Evolutionary conservation across 2,888 invertebrate genomes (phyloP).

Genomic region (Hemithea aestivaria): DNA sequence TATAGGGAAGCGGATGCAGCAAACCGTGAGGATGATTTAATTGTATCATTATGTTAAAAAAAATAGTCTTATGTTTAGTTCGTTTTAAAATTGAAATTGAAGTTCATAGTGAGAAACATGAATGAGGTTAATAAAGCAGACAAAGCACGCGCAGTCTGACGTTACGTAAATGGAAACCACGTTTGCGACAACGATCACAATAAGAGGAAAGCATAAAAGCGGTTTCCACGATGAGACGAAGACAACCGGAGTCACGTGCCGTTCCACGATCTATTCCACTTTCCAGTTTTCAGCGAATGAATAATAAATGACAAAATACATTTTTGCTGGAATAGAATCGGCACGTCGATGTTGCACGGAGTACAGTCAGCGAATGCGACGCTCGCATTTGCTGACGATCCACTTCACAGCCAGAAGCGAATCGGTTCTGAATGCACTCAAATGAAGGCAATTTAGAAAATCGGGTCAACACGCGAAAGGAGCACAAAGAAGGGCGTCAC

Average conservation of each 20-base stretch:
- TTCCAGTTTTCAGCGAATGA: conserved; percentile 64
- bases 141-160: conserved; percentile 25
- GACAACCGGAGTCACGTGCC: conserved; percentile 63
- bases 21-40: conserved; percentile 1
- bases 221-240: conserved; percentile 45
- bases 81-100: no score
- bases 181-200: conserved; percentile 42
- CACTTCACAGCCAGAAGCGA: conserved; percentile 25
- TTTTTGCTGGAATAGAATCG: conserved; percentile 41
- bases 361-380: conserved; percentile 34
- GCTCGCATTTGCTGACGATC: conserved; percentile 39
- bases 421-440: conserved; percentile 29
- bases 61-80: no score
- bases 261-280: conserved; percentile 62
- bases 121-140: conserved; percentile 30
- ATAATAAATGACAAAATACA: conserved; percentile 70
- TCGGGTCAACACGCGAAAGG: conserved; percentile 21
- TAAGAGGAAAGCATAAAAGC: conserved; percentile 52
- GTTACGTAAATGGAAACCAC: conserved; percentile 42
- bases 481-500: conserved; percentile 6
- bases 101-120: conserved; percentile 1
- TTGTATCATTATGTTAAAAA: background rate
- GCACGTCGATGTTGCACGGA: conserved; percentile 13
- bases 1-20: conserved; percentile 11
- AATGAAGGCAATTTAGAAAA: conserved; percentile 28